A percentile compares a stretch with the other conserved stretches of the same genome.
Conservation (phyloP, 2,888 invertebrate genomes). For the Troides oblongomaculatus region DNA sequence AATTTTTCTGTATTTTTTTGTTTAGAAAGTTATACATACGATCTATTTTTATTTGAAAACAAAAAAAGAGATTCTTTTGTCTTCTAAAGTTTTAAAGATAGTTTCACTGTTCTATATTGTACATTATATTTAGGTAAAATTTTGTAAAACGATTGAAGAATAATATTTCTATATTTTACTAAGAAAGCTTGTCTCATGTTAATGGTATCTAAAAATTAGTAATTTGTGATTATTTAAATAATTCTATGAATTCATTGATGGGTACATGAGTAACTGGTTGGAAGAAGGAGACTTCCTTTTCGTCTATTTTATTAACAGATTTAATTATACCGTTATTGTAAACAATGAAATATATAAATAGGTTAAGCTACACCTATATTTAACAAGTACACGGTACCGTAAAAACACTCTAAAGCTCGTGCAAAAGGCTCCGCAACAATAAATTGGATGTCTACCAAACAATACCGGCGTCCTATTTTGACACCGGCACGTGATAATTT, state of each 20-base stretch:
- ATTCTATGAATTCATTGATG: neutral
- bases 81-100: neutral
- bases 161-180: too few relatives aligned
- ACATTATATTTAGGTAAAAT: too few relatives aligned
- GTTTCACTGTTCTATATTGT: neutral
- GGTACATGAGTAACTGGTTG: neutral
- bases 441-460: constrained; percentile 23
- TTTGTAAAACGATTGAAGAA: too few relatives aligned
- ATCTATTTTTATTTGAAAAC: neutral
- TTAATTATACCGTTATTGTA: neutral
- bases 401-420: constrained; percentile 7
- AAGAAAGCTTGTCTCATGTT: too few relatives aligned
- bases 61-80: neutral
- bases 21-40: neutral
- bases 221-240: neutral
- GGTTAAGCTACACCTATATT: constrained; percentile 1
- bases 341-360: neutral
- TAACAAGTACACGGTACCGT: constrained; percentile 1
- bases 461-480: constrained; percentile 13
- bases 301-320: neutral
- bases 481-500: constrained; percentile 20
- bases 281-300: neutral
- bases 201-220: neutral
- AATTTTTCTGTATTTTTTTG: neutral
- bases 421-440: constrained; percentile 19